Conservation (phyloP, 1,140 invertebrate species). For the Drosophila sulfurigaster region DNA sequence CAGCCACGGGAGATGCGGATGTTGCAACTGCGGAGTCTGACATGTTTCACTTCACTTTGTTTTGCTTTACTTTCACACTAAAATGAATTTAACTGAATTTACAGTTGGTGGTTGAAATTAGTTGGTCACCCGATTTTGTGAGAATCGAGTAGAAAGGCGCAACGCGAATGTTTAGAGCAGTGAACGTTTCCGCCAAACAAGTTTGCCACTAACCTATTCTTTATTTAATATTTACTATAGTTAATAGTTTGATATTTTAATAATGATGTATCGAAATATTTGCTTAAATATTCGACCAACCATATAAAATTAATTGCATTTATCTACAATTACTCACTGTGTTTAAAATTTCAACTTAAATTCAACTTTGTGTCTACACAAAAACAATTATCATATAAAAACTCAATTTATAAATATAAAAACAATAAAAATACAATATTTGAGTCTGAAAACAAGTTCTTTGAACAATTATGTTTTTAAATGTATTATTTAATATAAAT, state of each 20-base stretch:
- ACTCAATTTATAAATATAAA: no score
- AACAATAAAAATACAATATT: no score
- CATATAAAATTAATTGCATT: neutral
- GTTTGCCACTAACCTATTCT: neutral
- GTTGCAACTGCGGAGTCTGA: constrained; percentile 47
- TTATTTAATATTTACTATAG: no score
- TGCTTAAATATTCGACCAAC: constrained; percentile 5
- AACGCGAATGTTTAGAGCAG: neutral
- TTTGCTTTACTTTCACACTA: constrained; percentile 26
- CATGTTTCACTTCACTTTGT: constrained; percentile 13
- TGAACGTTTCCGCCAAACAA: constrained; percentile 2
- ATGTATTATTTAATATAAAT: no score
- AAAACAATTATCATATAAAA: constrained; percentile 5
- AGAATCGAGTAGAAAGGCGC: constrained; percentile 12
- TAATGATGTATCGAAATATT: neutral
- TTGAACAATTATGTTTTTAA: no score
- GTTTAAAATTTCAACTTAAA: neutral
- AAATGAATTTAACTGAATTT: neutral
- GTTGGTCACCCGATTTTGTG: neutral
- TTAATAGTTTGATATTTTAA: neutral
- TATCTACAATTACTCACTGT: neutral
- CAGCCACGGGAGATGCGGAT: constrained; percentile 40
- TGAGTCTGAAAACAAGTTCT: no score
- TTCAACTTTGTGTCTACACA: neutral
- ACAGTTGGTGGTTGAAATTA: no score